Evolutionary conservation across 2,113 vertebrate species (phyloP).

Genomic region (Tupaia chinensis): DNA sequence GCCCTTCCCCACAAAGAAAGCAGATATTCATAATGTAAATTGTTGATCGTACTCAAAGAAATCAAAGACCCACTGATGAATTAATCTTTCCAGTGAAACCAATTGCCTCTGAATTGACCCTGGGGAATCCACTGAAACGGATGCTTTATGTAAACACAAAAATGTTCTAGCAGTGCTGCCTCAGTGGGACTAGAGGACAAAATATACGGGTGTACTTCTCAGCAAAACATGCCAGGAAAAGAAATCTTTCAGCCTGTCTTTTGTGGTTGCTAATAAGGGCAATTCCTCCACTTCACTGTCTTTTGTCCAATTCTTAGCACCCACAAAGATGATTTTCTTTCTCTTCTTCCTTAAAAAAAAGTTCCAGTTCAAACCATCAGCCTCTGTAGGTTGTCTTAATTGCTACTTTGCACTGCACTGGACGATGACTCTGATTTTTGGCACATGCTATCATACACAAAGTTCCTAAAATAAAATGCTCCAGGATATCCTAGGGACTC

Average conservation of each 20-base stretch:
- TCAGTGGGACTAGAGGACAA: background rate
- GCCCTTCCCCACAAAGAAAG: background rate
- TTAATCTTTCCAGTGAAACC: background rate
- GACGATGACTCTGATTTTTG: slow-evolving; percentile 88
- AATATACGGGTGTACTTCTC: background rate
- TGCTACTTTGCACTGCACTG: slow-evolving; percentile 85
- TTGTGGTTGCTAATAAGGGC: slow-evolving; percentile 64
- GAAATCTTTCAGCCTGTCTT: slow-evolving; percentile 8
- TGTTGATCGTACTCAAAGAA: slow-evolving; percentile 24
- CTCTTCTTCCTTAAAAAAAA: slow-evolving; percentile 62
- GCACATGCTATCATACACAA: slow-evolving; percentile 84
- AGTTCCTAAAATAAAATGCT: slow-evolving; percentile 88
- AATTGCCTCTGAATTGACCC: slow-evolving; percentile 30
- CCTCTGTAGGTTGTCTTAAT: slow-evolving; percentile 88
- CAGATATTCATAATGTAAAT: slow-evolving; percentile 49
- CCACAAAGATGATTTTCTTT: slow-evolving; percentile 77
- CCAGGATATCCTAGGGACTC: slow-evolving; percentile 84
- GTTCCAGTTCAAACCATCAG: slow-evolving; percentile 74
- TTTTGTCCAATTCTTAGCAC: slow-evolving; percentile 72
- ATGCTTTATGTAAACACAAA: background rate
- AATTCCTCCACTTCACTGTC: slow-evolving; percentile 56
- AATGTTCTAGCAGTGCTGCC: background rate
- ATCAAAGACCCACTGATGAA: slow-evolving; percentile 38
- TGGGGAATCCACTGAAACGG: slow-evolving; percentile 12
- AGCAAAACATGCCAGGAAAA: background rate